phyloP scores from a whole-genome alignment of 2,113 vertebrate genomes.

The Colossoma macropomum region DNA sequence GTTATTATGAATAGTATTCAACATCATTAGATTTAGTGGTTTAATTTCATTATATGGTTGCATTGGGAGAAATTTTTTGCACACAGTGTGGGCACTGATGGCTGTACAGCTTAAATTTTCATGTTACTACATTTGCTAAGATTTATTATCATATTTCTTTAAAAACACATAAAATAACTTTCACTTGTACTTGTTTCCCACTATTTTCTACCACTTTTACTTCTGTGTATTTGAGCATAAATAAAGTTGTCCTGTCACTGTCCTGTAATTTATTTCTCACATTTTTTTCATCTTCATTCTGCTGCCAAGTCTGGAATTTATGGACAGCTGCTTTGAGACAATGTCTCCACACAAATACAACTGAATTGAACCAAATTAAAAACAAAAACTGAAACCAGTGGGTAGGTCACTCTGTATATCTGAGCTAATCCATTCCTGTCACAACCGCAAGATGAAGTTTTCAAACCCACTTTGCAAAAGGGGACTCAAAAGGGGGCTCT shows the following conservation, averaged over 20 bases:
- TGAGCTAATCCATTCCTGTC: not conserved
- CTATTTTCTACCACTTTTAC: not conserved
- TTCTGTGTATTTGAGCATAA: no score
- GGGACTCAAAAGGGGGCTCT: not conserved
- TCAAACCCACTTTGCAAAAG: conserved; percentile 3
- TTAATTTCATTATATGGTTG: no score
- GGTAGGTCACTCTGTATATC: not conserved
- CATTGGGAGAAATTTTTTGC: no score
- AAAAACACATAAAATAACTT: no score
- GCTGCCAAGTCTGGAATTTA: not conserved
- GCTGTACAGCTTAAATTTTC: no score
- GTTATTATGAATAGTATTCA: no score
- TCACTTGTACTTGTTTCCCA: no score
- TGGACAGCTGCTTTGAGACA: not conserved
- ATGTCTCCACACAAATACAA: not conserved
- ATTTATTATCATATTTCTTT: no score
- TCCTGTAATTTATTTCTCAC: not conserved
- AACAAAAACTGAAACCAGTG: not conserved
- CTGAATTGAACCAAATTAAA: not conserved
- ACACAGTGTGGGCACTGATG: no score
- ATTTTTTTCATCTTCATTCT: not conserved
- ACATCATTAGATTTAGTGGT: no score
- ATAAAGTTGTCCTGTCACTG: no score
- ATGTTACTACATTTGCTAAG: no score
- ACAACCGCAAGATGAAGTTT: not conserved